Evolutionary conservation across 1,140 invertebrate genomes (phyloP).

Genomic region (Drosophila varians): DNA sequence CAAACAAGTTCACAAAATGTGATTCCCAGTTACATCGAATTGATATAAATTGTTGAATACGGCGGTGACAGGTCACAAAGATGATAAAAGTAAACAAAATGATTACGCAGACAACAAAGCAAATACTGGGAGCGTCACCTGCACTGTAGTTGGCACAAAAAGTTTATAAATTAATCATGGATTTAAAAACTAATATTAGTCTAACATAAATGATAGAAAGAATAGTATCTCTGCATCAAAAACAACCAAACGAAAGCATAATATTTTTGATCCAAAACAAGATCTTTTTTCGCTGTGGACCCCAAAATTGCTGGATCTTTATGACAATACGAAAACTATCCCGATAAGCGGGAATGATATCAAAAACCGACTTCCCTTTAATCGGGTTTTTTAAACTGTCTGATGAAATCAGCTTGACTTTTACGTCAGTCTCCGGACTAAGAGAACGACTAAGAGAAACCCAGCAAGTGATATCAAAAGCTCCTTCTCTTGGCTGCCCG

Average conservation of each 20-base stretch:
- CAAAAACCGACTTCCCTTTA: slow-evolving; percentile 14
- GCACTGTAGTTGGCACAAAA: not conserved
- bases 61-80: slow-evolving; percentile 31
- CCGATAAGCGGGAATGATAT: slow-evolving; percentile 36
- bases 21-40: slow-evolving; percentile 33
- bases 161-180: not conserved
- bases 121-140: slow-evolving; percentile 12
- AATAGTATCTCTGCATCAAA: no score
- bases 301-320: slow-evolving; percentile 8
- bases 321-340: slow-evolving; percentile 21
- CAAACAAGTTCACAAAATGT: not conserved
- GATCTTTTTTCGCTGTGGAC: slow-evolving; percentile 2
- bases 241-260: no score
- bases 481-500: not conserved
- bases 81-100: slow-evolving; percentile 72
- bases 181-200: no score
- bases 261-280: not conserved
- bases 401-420: slow-evolving; percentile 28
- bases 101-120: slow-evolving; percentile 74
- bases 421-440: slow-evolving; percentile 21
- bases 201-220: not conserved
- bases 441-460: slow-evolving; percentile 7
- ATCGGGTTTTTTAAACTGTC: slow-evolving; percentile 16
- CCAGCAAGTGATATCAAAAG: not conserved
- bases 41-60: slow-evolving; percentile 48